Conservation (phyloP, 2,888 invertebrate species). For the Phengaris arion region DNA sequence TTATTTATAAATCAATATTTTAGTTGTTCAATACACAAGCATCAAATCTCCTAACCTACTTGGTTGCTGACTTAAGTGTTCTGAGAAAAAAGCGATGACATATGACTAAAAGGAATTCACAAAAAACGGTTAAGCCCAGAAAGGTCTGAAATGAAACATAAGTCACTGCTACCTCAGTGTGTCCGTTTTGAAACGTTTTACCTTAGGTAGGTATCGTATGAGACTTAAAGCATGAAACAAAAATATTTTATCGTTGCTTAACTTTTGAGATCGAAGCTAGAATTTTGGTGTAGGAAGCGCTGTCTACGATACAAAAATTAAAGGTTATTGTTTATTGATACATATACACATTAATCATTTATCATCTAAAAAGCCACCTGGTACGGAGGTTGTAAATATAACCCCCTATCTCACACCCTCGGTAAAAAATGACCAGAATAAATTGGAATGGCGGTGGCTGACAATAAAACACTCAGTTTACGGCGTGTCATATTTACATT, state of each 20-base stretch:
- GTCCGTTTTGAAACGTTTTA: conserved; percentile 30
- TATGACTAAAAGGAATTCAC: not conserved
- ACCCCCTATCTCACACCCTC: conserved; percentile 75
- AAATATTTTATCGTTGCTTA: not conserved
- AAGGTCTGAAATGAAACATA: conserved; percentile 7
- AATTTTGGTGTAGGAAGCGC: too few species aligned
- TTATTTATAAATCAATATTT: not conserved
- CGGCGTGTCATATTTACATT: conserved; percentile 80
- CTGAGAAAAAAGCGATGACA: not conserved
- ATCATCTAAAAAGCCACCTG: conserved; percentile 39
- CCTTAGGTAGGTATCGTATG: too few species aligned
- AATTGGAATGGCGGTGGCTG: conserved; percentile 76
- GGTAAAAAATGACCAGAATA: conserved; percentile 78
- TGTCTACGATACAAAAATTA: not conserved
- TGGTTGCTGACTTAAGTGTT: not conserved
- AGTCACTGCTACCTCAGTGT: conserved; percentile 5
- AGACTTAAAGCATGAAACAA: not conserved
- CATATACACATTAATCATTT: not conserved
- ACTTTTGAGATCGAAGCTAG: too few species aligned
- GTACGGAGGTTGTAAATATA: conserved; percentile 62
- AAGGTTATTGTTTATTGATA: not conserved
- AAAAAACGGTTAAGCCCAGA: conserved; percentile 7
- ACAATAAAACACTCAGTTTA: conserved; percentile 78
- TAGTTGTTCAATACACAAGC: not conserved
- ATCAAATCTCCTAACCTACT: not conserved